These are phyloP conservation scores for Alviniconcha strummeri DNA, from an alignment of 2,888 invertebrate genomes.

Conservation along the genomic window DNA sequence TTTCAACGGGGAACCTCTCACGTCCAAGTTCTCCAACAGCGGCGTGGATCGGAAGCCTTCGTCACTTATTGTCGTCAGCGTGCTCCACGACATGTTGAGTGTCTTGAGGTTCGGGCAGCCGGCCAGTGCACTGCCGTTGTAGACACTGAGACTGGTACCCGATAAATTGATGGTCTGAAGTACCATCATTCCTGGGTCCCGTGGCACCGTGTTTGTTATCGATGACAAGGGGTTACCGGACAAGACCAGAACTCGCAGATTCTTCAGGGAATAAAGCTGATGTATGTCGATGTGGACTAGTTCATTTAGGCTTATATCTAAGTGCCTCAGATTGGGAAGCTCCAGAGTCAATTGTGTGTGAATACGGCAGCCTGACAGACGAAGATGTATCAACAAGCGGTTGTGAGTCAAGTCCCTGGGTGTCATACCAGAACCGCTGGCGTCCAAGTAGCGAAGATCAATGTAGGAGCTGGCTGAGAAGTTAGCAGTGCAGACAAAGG, in stretches of 20 bases:
- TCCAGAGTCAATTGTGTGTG: neutral
- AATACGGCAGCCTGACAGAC: neutral
- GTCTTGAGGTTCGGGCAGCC: neutral
- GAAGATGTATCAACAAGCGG: neutral
- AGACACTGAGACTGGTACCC: neutral
- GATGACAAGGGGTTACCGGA: neutral
- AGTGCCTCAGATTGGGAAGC: neutral
- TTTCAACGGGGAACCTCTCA: neutral
- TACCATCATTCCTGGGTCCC: neutral
- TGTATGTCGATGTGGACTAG: neutral
- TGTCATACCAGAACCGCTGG: neutral
- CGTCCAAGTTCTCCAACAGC: neutral
- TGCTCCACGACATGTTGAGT: neutral
- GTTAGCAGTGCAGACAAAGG: neutral
- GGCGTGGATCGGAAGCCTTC: neutral
- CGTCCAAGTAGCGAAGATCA: neutral
- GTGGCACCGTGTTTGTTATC: neutral
- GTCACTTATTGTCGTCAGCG: neutral
- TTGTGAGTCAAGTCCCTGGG: neutral
- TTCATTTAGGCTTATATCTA: neutral
- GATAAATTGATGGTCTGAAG: neutral
- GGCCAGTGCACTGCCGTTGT: neutral
- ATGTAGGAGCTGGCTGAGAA: too few species aligned
- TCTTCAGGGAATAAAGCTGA: neutral
- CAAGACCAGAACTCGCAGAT: conserved; percentile 1